These are phyloP conservation scores for Gnathonemus longibarbis DNA, from an alignment of 2,113 vertebrate species.

Conservation along the genomic window DNA sequence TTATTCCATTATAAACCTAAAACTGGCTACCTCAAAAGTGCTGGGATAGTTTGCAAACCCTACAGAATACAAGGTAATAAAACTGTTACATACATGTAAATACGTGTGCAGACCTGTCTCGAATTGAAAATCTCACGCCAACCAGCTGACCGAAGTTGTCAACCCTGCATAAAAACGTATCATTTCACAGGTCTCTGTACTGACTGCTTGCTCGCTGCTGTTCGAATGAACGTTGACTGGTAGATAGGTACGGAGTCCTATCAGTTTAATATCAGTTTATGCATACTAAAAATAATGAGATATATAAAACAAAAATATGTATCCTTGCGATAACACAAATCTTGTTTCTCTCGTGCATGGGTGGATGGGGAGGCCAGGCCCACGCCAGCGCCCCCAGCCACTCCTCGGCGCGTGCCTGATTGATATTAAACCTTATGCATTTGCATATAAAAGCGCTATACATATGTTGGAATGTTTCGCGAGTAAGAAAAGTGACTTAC, in stretches of 20 bases:
- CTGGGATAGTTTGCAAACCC: neutral
- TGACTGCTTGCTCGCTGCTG: neutral
- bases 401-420: neutral
- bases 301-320: neutral
- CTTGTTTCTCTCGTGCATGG: neutral
- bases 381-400: neutral
- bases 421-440: neutral
- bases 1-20: neutral
- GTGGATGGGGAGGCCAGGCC: neutral
- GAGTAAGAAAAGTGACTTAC: neutral
- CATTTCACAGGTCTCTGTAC: neutral
- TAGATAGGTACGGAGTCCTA: neutral
- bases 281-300: too few species aligned
- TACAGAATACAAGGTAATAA: neutral
- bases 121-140: neutral
- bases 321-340: neutral
- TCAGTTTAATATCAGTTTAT: neutral
- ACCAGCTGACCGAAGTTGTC: neutral
- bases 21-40: neutral
- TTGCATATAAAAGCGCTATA: neutral
- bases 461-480: neutral
- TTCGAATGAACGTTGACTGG: neutral
- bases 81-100: neutral
- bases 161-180: neutral
- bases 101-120: neutral